These are phyloP conservation scores for Lateolabrax maculatus DNA, from an alignment of 2,797 vertebrate genomes.

Conservation along the genomic window DNA sequence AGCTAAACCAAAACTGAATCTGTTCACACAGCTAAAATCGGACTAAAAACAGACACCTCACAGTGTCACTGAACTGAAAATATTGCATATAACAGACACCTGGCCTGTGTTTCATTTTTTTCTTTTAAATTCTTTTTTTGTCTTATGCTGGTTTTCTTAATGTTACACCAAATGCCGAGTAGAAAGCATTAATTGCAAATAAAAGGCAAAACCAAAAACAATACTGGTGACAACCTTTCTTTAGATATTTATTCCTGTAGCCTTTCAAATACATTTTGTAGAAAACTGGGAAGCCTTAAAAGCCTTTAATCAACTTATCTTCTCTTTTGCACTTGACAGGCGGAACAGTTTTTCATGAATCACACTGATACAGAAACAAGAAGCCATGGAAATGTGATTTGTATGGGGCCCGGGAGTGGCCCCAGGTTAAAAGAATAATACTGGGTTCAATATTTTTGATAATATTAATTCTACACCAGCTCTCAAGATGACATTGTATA, in stretches of 20 bases:
- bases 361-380: conserved; percentile 60
- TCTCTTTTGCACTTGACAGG: conserved; percentile 57
- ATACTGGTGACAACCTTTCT: conserved; percentile 2
- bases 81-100: neutral
- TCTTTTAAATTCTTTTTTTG: neutral
- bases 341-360: conserved; percentile 62
- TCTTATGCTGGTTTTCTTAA: neutral
- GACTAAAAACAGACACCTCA: neutral
- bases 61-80: conserved; percentile 1
- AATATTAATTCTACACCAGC: conserved; percentile 33
- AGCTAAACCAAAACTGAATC: too few species aligned
- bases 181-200: conserved; percentile 1
- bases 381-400: conserved; percentile 69
- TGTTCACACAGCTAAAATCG: too few species aligned
- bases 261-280: conserved; percentile 35
- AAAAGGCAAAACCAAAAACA: neutral
- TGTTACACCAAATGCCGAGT: conserved; percentile 4
- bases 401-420: conserved; percentile 41
- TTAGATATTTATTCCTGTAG: conserved; percentile 10
- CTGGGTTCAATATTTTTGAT: conserved; percentile 47
- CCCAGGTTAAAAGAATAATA: conserved; percentile 59
- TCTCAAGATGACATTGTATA: conserved; percentile 36
- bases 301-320: conserved; percentile 66
- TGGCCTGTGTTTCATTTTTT: neutral
- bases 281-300: conserved; percentile 43